Percentiles rank a stretch among this genome's conserved stretches.
Conservation (phyloP, 2,888 invertebrate species). For the Ctenicera cuprea region DNA sequence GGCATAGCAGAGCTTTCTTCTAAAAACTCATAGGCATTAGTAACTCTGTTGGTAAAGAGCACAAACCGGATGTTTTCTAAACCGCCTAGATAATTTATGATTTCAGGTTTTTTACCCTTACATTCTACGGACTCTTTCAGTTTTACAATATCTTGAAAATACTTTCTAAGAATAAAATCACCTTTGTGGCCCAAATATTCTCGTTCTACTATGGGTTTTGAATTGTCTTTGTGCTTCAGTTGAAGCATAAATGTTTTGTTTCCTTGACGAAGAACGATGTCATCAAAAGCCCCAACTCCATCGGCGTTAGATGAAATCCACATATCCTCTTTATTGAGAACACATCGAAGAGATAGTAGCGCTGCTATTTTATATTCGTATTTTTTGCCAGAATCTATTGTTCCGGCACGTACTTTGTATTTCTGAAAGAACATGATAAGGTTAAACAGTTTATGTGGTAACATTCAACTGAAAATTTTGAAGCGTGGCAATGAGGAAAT, state of each 20-base stretch:
- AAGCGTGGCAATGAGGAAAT: too few relatives aligned
- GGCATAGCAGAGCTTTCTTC: background rate
- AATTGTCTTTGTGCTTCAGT: conserved; percentile 29
- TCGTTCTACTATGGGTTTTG: background rate
- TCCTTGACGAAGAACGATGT: conserved; percentile 9
- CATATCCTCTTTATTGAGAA: background rate
- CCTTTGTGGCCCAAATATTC: background rate
- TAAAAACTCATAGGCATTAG: background rate
- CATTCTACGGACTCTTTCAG: background rate
- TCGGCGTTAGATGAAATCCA: conserved; percentile 19
- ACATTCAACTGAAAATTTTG: too few relatives aligned
- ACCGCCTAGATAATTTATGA: background rate
- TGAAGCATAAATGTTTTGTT: conserved; percentile 16
- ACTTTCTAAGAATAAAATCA: conserved; percentile 22
- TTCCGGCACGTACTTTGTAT: conserved; percentile 24
- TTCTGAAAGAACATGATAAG: too few relatives aligned
- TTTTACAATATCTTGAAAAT: background rate
- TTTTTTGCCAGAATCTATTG: conserved; percentile 4
- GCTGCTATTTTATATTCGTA: conserved; percentile 31
- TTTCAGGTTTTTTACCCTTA: background rate
- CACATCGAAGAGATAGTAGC: conserved; percentile 7
- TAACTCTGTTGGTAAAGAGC: conserved; percentile 22
- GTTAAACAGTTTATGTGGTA: too few relatives aligned
- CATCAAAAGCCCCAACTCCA: conserved; percentile 27
- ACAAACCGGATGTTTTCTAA: conserved; percentile 4